These are phyloP conservation scores for Trematocara macrostoma DNA, from an alignment of 2,113 vertebrate genomes.

Conservation along the genomic window DNA sequence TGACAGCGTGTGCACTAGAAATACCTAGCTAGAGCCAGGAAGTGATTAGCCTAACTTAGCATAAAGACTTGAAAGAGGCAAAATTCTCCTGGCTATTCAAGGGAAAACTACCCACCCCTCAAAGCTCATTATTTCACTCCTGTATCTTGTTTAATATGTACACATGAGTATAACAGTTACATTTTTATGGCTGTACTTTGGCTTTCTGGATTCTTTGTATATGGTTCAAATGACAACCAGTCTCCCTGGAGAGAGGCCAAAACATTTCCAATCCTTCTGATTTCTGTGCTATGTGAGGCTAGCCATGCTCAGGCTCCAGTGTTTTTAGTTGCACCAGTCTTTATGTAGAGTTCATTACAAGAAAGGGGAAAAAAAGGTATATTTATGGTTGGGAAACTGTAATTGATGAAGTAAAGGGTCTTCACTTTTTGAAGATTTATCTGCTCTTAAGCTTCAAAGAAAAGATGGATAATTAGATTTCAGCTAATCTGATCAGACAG, in stretches of 20 bases:
- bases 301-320: rapidly evolving
- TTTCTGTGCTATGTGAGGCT: neutral
- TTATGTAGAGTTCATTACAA: neutral
- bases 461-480: slow-evolving; percentile 1
- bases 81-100: neutral
- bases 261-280: neutral
- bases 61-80: neutral
- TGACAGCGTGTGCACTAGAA: neutral
- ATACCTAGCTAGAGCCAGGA: neutral
- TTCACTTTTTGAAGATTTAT: neutral
- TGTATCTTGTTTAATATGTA: neutral
- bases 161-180: neutral
- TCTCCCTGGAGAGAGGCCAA: neutral
- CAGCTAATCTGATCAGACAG: neutral
- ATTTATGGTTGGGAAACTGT: neutral
- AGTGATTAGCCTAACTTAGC: neutral
- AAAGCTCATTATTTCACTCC: neutral
- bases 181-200: neutral
- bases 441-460: neutral
- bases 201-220: neutral
- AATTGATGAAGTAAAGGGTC: neutral
- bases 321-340: neutral
- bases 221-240: neutral
- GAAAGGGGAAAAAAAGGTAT: neutral
- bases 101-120: neutral